phyloP scores from a whole-genome alignment of 1,140 invertebrate species.

The Propsilocerus akamusi region DNA sequence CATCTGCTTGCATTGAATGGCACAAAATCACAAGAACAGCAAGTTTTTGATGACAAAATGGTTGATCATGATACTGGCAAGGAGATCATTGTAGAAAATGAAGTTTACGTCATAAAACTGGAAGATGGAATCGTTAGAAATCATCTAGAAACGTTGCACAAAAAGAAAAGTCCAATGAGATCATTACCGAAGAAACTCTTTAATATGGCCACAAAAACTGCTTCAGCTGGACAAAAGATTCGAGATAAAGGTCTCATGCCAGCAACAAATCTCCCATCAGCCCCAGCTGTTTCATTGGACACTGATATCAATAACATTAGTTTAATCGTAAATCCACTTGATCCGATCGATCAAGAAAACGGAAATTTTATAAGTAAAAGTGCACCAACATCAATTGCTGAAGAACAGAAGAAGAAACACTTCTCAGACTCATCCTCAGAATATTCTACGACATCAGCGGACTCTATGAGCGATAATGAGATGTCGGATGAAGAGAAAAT shows the following conservation, averaged over 20 bases:
- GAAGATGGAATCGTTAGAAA: constrained; percentile 74
- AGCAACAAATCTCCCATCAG: not conserved
- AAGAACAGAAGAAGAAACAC: not conserved
- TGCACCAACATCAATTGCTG: not conserved
- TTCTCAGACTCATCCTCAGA: not conserved
- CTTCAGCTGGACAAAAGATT: not conserved
- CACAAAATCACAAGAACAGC: constrained; percentile 19
- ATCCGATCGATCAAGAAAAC: constrained; percentile 6
- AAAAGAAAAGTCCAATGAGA: constrained; percentile 21
- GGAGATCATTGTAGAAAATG: constrained; percentile 18
- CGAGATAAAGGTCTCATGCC: not conserved
- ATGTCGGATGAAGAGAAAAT: not conserved
- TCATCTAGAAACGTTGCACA: constrained; percentile 36
- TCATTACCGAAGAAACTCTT: constrained; percentile 23
- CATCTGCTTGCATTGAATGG: constrained; percentile 50
- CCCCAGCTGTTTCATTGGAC: not conserved
- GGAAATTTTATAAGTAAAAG: not conserved
- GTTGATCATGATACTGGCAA: constrained; percentile 29
- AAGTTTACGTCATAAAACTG: constrained; percentile 72
- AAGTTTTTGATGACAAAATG: constrained; percentile 22
- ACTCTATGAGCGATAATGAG: not conserved
- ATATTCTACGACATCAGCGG: not conserved
- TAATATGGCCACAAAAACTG: constrained; percentile 5
- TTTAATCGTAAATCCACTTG: constrained; percentile 32
- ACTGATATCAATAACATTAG: constrained; percentile 23